Percentiles rank a stretch among this genome's conserved stretches.
Evolutionary conservation across 2,797 vertebrate genomes (phyloP).

Genomic region (Phoeniculus purpureus): DNA sequence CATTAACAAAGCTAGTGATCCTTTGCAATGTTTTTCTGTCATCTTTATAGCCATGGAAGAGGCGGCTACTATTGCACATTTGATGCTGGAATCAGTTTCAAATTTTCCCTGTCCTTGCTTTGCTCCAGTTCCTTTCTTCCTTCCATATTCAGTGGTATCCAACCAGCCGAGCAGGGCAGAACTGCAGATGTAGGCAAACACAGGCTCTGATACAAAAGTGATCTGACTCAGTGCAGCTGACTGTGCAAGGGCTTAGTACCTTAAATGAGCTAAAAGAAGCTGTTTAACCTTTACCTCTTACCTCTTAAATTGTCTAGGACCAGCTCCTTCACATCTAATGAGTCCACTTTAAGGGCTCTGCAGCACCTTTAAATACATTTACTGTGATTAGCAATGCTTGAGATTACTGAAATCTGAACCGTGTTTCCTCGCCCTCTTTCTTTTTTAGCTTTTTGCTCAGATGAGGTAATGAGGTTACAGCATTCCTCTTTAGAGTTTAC

Average conservation of each 20-base stretch:
- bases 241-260: not conserved
- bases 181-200: not conserved
- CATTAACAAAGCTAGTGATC: not conserved
- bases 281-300: not conserved
- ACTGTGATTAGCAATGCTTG: not conserved
- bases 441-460: not conserved
- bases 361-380: not conserved
- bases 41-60: not conserved
- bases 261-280: not conserved
- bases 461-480: slow-evolving; percentile 11
- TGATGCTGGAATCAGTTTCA: not conserved
- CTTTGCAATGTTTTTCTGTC: not conserved
- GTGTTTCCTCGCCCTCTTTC: not conserved
- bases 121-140: not conserved
- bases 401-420: not conserved
- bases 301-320: not conserved
- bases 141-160: not conserved
- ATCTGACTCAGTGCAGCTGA: not conserved
- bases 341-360: not conserved
- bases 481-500: slow-evolving; percentile 23
- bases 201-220: accelerated
- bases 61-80: too few species aligned
- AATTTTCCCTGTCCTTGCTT: not conserved
- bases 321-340: not conserved
- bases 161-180: not conserved